Percentiles rank a stretch among this genome's conserved stretches.
Evolutionary conservation across 2,797 vertebrate species (phyloP).

Genomic region (Alosa sapidissima): DNA sequence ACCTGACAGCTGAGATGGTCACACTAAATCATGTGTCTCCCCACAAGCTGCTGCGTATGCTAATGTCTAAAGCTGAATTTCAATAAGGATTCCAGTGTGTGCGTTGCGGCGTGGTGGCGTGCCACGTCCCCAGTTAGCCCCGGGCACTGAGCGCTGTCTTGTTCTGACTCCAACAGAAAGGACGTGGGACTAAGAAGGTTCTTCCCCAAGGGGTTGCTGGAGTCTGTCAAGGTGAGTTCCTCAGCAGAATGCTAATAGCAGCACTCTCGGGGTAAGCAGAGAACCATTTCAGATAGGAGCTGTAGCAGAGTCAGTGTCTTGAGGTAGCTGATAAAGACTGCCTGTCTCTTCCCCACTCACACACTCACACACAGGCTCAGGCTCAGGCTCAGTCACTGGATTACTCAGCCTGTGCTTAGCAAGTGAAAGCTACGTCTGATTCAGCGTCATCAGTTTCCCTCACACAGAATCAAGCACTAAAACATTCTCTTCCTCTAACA

Average conservation of each 20-base stretch:
- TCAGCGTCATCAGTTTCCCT: background rate
- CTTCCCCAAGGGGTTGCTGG: slow-evolving; percentile 95
- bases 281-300: background rate
- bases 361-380: background rate
- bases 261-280: background rate
- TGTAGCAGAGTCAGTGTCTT: background rate
- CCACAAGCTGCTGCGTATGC: background rate
- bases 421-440: background rate
- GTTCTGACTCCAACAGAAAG: slow-evolving; percentile 79
- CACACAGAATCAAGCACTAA: background rate
- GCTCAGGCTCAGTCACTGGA: background rate
- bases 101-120: background rate
- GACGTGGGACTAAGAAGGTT: slow-evolving; percentile 97
- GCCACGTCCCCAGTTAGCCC: background rate
- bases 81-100: background rate
- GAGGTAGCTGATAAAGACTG: background rate
- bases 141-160: background rate
- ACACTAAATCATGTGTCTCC: background rate
- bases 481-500: too few relatives aligned
- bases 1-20: background rate
- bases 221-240: slow-evolving; percentile 91
- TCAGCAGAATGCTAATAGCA: background rate
- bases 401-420: background rate
- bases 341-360: background rate
- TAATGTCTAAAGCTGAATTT: background rate